A percentile compares a stretch with the other conserved stretches of the same genome.
Evolutionary conservation across 92 coral and sea anemone species (phyloP).

Genomic region (Porites divaricata): DNA sequence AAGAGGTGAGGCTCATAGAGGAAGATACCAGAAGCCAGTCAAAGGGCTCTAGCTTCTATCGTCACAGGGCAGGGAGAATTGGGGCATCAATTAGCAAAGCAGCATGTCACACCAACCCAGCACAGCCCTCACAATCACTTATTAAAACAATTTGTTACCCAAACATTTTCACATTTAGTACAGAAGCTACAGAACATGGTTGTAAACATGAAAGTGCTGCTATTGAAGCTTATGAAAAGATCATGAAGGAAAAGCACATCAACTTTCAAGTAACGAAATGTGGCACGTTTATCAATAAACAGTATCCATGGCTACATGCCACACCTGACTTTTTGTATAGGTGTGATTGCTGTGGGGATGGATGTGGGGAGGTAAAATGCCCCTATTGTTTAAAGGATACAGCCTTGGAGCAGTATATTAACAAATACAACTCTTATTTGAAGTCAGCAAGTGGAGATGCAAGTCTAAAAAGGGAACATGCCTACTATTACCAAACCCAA

Average conservation of each 20-base stretch:
- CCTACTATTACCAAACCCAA: constrained; percentile 47
- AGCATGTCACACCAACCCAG: constrained; percentile 69
- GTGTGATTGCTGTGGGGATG: constrained; percentile 42
- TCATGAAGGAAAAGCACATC: constrained; percentile 51
- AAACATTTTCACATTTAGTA: constrained; percentile 32
- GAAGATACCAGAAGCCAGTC: constrained; percentile 57
- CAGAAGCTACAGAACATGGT: constrained; percentile 45
- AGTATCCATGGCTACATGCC: constrained; percentile 33
- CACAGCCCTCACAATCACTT: constrained; percentile 64
- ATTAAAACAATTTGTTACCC: constrained; percentile 76
- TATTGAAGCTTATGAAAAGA: constrained; percentile 47
- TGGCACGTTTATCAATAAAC: constrained; percentile 29
- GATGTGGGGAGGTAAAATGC: constrained; percentile 46
- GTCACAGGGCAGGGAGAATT: constrained; percentile 78
- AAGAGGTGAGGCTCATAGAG: constrained; percentile 59
- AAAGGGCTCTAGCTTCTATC: constrained; percentile 65
- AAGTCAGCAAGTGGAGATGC: constrained; percentile 32
- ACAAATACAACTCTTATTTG: constrained; percentile 46
- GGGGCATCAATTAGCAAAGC: constrained; percentile 72
- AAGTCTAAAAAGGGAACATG: constrained; percentile 48
- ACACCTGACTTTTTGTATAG: constrained; percentile 44
- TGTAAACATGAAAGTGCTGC: constrained; percentile 57
- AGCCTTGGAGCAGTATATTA: constrained; percentile 29
- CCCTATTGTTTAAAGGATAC: constrained; percentile 37
- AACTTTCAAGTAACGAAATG: constrained; percentile 36